These are phyloP conservation scores for Ommatoiulus sabulosus DNA, from an alignment of 2,888 invertebrate species.

Conservation along the genomic window DNA sequence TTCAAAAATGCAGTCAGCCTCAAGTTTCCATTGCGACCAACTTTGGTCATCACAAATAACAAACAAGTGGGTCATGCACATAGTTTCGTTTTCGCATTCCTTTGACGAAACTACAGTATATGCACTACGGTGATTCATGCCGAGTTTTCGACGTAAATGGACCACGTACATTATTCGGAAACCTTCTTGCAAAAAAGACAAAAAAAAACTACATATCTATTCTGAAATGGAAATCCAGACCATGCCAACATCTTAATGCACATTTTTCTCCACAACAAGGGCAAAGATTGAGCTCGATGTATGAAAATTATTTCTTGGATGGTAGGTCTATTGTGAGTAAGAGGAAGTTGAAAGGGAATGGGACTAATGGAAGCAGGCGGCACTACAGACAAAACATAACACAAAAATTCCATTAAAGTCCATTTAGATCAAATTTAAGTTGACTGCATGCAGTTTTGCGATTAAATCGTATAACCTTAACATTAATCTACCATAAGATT, in stretches of 20 bases:
- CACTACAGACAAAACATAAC: slow-evolving; percentile 9
- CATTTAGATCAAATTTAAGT: background rate
- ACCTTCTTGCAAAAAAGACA: no score
- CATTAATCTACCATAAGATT: background rate
- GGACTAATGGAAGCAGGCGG: background rate
- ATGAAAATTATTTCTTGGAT: background rate
- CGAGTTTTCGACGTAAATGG: no score
- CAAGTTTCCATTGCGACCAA: no score
- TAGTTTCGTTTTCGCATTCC: no score
- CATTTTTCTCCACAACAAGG: background rate
- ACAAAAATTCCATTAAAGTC: background rate
- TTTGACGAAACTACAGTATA: no score
- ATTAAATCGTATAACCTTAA: background rate
- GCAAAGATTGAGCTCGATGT: background rate
- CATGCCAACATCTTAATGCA: background rate
- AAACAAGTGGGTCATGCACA: no score
- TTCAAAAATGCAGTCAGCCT: no score
- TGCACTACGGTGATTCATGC: no score
- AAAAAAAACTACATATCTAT: background rate
- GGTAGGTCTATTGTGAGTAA: background rate
- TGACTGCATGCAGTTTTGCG: background rate
- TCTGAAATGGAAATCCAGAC: no score
- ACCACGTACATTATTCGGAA: no score
- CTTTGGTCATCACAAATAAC: no score
- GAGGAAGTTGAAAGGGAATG: background rate